Evolutionary conservation across 2,888 invertebrate genomes (phyloP).

Genomic region (Eledone cirrhosa): DNA sequence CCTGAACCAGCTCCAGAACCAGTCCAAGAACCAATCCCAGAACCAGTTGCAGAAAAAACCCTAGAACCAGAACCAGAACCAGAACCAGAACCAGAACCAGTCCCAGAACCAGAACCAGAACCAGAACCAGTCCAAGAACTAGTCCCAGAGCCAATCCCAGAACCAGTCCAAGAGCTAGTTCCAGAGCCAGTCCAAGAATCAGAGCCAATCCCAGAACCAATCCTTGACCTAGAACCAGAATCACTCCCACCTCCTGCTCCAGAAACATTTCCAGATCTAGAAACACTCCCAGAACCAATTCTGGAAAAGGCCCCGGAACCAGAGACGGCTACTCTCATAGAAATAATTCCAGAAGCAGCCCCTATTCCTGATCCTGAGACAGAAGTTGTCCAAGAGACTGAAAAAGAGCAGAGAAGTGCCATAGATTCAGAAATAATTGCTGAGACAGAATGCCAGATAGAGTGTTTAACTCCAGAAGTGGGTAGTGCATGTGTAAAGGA

Average conservation of each 20-base stretch:
- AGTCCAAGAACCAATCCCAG: slow-evolving; percentile 9
- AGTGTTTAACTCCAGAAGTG: too few relatives aligned
- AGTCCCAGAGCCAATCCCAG: background rate
- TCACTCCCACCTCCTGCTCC: slow-evolving; percentile 26
- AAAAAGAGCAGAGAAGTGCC: background rate
- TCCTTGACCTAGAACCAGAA: background rate
- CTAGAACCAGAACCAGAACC: slow-evolving; percentile 1
- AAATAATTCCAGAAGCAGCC: slow-evolving; percentile 17
- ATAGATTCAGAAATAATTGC: background rate
- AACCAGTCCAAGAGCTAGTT: slow-evolving; percentile 8
- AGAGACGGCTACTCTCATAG: slow-evolving; percentile 19
- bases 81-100: slow-evolving; percentile 27
- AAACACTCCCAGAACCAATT: slow-evolving; percentile 24
- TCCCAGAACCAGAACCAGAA: slow-evolving; percentile 20
- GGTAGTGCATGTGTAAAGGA: too few relatives aligned
- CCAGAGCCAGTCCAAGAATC: background rate
- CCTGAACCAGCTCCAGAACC: slow-evolving; percentile 23
- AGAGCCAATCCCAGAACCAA: background rate
- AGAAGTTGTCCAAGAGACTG: slow-evolving; percentile 13
- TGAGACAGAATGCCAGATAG: background rate
- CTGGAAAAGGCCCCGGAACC: background rate
- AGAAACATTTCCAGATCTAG: slow-evolving; percentile 23
- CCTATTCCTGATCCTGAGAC: slow-evolving; percentile 15
- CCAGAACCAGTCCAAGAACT: slow-evolving; percentile 23
- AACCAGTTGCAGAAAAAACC: background rate